Conservation (phyloP, 2,888 invertebrate genomes). For the Drosophila testacea region DNA sequence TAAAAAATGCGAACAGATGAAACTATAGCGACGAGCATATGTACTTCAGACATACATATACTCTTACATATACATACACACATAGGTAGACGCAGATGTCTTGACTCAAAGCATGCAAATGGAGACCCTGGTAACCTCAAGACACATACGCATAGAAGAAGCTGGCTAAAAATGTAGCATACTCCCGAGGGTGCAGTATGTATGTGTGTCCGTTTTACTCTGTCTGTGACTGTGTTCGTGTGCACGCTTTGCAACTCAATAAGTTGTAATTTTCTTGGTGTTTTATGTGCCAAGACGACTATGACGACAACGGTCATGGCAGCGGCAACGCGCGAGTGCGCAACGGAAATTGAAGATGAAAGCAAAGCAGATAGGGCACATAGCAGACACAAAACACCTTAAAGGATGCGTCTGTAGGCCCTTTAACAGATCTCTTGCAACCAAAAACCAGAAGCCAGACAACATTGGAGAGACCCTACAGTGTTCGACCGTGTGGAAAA, state of each 20-base stretch:
- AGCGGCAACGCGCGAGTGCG: constrained; percentile 54
- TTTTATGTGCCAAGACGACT: constrained; percentile 56
- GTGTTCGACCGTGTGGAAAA: constrained; percentile 65
- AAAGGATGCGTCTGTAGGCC: constrained; percentile 53
- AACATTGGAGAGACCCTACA: constrained; percentile 2
- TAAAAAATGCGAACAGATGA: constrained; percentile 61
- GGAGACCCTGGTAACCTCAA: constrained; percentile 33
- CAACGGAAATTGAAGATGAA: constrained; percentile 78
- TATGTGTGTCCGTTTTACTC: constrained; percentile 24
- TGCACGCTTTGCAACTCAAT: constrained; percentile 72
- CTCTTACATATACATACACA: constrained; percentile 1
- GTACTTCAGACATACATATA: constrained; percentile 13
- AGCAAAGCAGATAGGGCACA: constrained; percentile 66
- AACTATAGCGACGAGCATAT: constrained; percentile 53
- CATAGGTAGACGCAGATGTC: constrained; percentile 53
- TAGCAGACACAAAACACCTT: constrained; percentile 61
- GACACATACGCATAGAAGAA: constrained; percentile 29
- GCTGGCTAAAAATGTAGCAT: constrained; percentile 40
- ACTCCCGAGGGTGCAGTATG: constrained; percentile 53
- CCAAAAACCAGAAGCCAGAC: constrained; percentile 18
- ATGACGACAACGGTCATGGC: constrained; percentile 14
- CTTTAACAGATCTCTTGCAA: constrained; percentile 15
- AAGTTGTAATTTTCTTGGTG: constrained; percentile 75
- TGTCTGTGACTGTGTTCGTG: constrained; percentile 10
- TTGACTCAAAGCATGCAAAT: constrained; percentile 62